Evolutionary conservation across 2,888 invertebrate genomes (phyloP), one percentile per base, ranked within the genome.

Genomic region (Pollenia griseotomentosa): DNA sequence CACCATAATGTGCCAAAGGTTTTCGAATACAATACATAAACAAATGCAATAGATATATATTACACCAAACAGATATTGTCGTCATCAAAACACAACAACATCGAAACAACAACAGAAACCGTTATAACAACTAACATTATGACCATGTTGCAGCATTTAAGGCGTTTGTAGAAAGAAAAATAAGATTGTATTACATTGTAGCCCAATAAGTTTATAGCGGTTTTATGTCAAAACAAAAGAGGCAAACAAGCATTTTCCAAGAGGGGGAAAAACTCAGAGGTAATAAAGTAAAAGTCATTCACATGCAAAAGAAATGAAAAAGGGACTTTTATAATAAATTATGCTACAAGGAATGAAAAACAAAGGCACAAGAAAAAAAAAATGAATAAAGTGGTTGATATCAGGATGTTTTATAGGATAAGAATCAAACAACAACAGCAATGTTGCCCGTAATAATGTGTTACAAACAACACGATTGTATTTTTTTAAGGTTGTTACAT

Each of bases 221-320:
- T 92, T 92, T 91, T 90, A 88, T 92, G 93, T 93, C 93, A 93
- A 93, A 93, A 93, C 93, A 93, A 92, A 92, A 93, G 46, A 16
- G 23, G 23, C 90, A 91, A 89, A 89, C 90, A 91, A 89, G 89
- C 85, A 89, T 53, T 48, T 42, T 68, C 46, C 40, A 51, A 16
- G 57, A 23, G 46, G 70, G 57, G n/a, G 59, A 33, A 59, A 42
- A 42, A 40, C 33, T 23, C 11, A 33, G 61, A 75, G 80, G 73
- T 87, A 87, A 87, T 81, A 87, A 81, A 80, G 86, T 83, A 75
- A 75, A 83, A 80, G 71, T 80, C 48, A 77, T 46, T 19, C 55
- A 75, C 55, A 65, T 19, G 2, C 19, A 66, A 79, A 68, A 68
- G 23, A 68, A 70, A 75, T 61, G n/a, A 40, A 7, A 63, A 77